phyloP scores from a whole-genome alignment of 2,113 vertebrate species.

The Prionailurus viverrinus region DNA sequence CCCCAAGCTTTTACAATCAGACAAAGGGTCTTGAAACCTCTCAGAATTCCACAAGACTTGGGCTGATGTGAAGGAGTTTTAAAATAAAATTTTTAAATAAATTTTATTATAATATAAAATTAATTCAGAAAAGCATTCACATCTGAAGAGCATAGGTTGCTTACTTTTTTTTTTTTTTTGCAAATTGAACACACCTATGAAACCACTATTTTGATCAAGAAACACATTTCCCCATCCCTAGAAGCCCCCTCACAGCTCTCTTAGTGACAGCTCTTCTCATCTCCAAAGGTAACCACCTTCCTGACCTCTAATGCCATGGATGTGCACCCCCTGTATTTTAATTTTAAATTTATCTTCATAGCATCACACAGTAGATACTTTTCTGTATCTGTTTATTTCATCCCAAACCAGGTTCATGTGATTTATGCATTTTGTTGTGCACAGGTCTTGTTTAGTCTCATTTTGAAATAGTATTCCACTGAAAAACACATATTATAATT shows the following conservation, averaged over 20 bases:
- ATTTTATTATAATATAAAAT: background rate
- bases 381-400: background rate
- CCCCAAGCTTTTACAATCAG: background rate
- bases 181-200: background rate
- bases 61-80: background rate
- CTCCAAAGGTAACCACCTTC: background rate
- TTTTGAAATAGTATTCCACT: background rate
- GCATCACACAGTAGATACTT: background rate
- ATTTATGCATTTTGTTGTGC: background rate
- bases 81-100: background rate
- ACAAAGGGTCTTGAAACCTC: background rate
- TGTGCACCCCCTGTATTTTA: background rate
- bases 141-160: background rate
- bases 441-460: background rate
- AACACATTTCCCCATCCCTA: background rate
- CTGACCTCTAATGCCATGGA: background rate
- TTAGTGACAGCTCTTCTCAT: background rate
- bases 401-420: background rate
- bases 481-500: background rate
- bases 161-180: conserved; percentile 23
- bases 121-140: background rate
- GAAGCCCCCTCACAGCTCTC: background rate
- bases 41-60: background rate
- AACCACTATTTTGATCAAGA: background rate
- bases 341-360: conserved; percentile 29